A percentile compares a stretch with the other conserved stretches of the same genome.
phyloP scores from a whole-genome alignment of 2,797 vertebrate species.

The Cyclura pinguis region DNA sequence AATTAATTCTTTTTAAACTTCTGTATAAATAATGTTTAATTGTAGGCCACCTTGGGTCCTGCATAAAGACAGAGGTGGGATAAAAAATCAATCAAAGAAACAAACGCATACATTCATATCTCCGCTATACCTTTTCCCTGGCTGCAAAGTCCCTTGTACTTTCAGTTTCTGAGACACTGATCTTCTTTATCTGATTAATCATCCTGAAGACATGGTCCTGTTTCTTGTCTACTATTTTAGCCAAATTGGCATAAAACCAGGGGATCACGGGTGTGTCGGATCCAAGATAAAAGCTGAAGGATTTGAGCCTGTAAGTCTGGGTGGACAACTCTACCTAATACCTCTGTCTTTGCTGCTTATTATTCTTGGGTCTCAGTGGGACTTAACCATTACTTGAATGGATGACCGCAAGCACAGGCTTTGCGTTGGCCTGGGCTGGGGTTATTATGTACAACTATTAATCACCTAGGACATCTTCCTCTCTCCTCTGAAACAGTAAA shows the following conservation, averaged over 20 bases:
- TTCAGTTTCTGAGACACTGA: fast-evolving
- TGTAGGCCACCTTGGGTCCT: no score
- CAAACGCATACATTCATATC: no score
- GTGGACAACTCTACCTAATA: fast-evolving
- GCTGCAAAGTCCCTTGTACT: fast-evolving
- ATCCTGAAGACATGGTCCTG: neutral
- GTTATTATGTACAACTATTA: conserved; percentile 46
- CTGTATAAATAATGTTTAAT: no score
- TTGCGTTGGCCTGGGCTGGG: neutral
- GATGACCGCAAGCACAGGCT: conserved; percentile 32
- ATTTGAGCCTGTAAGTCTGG: fast-evolving
- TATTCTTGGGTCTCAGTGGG: neutral
- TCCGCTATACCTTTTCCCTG: fast-evolving
- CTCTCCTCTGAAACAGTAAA: conserved; percentile 53
- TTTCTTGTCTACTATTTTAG: neutral
- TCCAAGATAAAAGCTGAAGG: neutral
- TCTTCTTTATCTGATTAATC: neutral
- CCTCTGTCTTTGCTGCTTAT: neutral
- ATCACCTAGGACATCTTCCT: conserved; percentile 63
- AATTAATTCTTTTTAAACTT: no score
- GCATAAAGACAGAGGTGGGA: no score
- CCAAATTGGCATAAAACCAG: neutral
- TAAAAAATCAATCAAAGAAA: no score
- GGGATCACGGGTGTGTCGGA: neutral
- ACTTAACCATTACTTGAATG: neutral